Conservation (phyloP, 2,113 vertebrate genomes). For the Calyptommatus sinebrachiatus region DNA sequence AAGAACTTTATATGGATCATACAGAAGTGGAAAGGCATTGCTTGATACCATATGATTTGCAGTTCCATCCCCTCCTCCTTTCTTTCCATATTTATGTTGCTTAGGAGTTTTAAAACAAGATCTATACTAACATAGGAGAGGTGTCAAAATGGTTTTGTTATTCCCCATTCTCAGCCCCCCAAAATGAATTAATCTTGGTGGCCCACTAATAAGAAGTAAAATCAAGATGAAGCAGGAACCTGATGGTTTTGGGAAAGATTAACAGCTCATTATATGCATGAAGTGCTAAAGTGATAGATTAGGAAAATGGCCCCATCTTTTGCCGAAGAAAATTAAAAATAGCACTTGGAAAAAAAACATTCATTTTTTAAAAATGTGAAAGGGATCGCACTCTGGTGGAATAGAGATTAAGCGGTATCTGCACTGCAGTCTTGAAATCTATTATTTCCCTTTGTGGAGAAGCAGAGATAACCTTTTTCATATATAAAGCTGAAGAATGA, state of each 20-base stretch:
- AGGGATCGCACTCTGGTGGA: background rate
- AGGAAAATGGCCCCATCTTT: conserved; percentile 3
- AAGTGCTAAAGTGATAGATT: background rate
- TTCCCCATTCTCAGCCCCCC: background rate
- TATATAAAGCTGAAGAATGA: conserved; percentile 8
- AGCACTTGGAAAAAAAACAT: conserved; percentile 17
- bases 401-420: conserved; percentile 21
- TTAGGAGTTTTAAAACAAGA: background rate
- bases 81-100: no score
- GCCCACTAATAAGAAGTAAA: background rate
- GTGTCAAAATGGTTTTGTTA: no score
- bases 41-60: no score
- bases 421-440: conserved; percentile 9
- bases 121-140: background rate
- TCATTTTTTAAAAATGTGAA: conserved; percentile 17
- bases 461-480: conserved; percentile 5
- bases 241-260: background rate
- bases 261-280: background rate
- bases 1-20: no score
- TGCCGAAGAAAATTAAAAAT: conserved; percentile 19
- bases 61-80: no score
- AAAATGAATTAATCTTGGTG: background rate
- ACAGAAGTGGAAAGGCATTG: no score
- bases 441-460: conserved; percentile 18
- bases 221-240: background rate